Conservation (phyloP, 1,140 invertebrate species). For the Diorhabda carinulata region DNA sequence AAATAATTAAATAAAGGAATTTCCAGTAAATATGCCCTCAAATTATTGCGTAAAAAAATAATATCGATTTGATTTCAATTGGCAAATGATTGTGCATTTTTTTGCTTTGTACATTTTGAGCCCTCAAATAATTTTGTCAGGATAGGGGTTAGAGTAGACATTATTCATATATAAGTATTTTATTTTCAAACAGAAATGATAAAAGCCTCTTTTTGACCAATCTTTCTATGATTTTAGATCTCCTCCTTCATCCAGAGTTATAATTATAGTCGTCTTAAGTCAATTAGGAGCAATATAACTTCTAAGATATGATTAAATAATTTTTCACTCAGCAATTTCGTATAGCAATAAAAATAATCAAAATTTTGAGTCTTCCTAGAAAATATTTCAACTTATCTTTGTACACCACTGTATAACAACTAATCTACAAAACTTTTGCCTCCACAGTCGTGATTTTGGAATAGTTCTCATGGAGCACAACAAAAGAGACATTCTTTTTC, state of each 20-base stretch:
- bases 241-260: not conserved
- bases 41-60: no score
- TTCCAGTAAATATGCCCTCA: no score
- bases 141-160: no score
- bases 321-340: not conserved
- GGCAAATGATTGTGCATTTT: no score
- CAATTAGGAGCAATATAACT: not conserved
- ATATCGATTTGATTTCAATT: no score
- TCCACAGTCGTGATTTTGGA: not conserved
- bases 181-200: no score
- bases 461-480: constrained; percentile 34
- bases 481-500: constrained; percentile 34
- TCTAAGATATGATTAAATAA: not conserved
- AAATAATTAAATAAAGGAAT: no score
- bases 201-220: no score
- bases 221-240: no score
- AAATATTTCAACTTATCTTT: not conserved
- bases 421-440: not conserved
- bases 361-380: not conserved
- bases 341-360: not conserved
- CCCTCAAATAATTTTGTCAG: no score
- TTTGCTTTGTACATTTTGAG: no score
- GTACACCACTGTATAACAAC: not conserved
- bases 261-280: not conserved
- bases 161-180: no score